Conservation (phyloP, 2,113 vertebrate species). For the Sphaerodactylus townsendi region DNA sequence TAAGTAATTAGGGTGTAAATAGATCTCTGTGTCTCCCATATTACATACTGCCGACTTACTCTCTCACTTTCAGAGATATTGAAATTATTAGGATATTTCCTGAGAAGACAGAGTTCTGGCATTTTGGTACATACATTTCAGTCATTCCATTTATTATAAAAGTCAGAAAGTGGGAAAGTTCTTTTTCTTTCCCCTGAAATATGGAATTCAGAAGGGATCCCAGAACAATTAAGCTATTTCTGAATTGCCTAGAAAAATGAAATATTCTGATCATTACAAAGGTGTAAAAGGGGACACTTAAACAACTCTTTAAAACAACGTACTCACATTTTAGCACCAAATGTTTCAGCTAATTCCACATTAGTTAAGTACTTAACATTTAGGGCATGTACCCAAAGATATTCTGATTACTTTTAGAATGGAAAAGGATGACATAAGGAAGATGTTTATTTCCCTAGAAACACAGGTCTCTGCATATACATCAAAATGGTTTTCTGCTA, state of each 20-base stretch:
- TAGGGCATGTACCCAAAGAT: too few species aligned
- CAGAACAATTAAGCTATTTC: not conserved
- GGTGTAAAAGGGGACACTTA: too few species aligned
- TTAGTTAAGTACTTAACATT: too few species aligned
- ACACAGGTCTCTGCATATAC: too few species aligned
- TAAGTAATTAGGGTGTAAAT: conserved; percentile 54
- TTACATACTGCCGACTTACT: not conserved
- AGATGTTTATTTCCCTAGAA: too few species aligned
- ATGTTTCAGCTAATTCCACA: too few species aligned
- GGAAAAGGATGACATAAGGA: too few species aligned
- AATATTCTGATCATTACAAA: too few species aligned
- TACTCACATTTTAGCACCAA: too few species aligned
- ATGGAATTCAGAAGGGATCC: not conserved
- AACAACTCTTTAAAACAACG: too few species aligned
- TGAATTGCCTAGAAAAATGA: not conserved
- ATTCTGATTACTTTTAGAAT: too few species aligned
- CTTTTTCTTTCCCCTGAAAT: not conserved
- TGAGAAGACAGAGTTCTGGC: not conserved
- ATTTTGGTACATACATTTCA: not conserved
- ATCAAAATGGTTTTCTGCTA: too few species aligned
- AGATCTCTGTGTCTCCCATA: conserved; percentile 46
- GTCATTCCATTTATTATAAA: not conserved
- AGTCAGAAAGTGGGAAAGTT: not conserved
- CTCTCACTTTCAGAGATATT: conserved; percentile 4
- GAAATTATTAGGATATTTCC: not conserved